These are phyloP conservation scores for Hyperopisus bebe DNA, from an alignment of 2,113 vertebrate species.

Conservation along the genomic window DNA sequence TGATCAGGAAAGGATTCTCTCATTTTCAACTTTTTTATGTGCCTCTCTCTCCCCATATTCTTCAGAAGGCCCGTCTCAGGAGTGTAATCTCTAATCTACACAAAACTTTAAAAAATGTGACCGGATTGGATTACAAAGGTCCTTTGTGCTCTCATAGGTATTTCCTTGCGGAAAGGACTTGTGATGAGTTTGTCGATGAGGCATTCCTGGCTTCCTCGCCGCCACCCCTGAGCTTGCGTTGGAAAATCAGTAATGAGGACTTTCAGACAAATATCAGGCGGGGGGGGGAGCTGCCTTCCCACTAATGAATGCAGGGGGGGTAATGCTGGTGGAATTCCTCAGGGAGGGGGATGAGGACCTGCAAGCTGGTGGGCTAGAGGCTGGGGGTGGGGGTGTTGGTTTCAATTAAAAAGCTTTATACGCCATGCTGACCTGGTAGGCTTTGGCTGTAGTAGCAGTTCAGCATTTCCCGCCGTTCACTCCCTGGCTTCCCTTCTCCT, in stretches of 20 bases:
- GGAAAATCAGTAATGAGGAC: conserved; percentile 4
- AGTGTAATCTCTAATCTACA: conserved; percentile 4
- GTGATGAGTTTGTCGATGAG: neutral
- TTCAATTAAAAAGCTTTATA: conserved; percentile 55
- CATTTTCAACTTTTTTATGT: neutral
- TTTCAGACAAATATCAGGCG: neutral
- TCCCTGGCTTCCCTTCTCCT: neutral
- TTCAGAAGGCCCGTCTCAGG: conserved; percentile 8
- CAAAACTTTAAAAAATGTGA: neutral
- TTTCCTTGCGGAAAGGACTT: neutral
- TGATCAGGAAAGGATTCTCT: neutral
- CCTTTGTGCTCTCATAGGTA: neutral
- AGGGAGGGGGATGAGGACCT: conserved; percentile 43
- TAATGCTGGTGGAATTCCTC: conserved; percentile 46
- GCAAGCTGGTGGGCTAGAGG: conserved; percentile 5
- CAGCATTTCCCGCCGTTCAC: neutral
- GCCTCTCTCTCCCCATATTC: neutral
- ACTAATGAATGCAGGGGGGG: conserved; percentile 28
- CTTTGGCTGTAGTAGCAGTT: neutral
- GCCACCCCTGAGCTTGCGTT: neutral
- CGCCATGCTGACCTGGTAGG: conserved; percentile 27
- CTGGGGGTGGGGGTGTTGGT: conserved; percentile 30
- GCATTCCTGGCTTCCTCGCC: neutral
- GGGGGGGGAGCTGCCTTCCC: neutral
- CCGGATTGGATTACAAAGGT: neutral